Evolutionary conservation across 1,140 invertebrate genomes (phyloP), one percentile per base, ranked within the genome.

Genomic region (Drosophila bocki): DNA sequence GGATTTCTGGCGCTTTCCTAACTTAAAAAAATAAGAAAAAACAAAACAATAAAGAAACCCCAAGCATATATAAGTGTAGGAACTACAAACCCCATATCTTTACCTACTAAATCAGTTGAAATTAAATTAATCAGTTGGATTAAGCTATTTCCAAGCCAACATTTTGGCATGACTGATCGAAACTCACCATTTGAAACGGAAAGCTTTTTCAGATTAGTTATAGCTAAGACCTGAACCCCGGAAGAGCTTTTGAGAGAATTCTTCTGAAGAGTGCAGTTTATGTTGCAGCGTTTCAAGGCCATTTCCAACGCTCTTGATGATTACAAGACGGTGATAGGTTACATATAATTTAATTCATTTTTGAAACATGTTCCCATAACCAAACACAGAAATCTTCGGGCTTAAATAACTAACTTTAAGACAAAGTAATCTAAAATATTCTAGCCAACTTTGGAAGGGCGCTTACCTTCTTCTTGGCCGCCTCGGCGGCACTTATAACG

Each of bases 381-480:
- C 42, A 42, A 17, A 42, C 3, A 17, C n/a, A 4, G 8, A 17
- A 42, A 17, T 42, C 8, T 17, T 42, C 7, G 26, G 26, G 26
- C 6, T 29, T 29, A 29, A 29, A 29, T n/a, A 1, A 15, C 1
- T 13, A 19, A 35, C 7, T 19, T 19, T 8, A 19, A 53, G 7
- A 4, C 6, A 33, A 33, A 22, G 9, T 33, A n/a, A n/a, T n/a
- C n/a, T 12, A 35, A 19, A 7, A 3, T 9, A 2, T 35, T 1
- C 12, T 9, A 0, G 2, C 3, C 17, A 54, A 2, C 26, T 29
- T 17, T 6, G 26, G 3, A 7, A 0, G 2, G 11, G n/a, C 22
- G n/a, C 54, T 87, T 93, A 95, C 95, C 95, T 96, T 96, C 95
- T 96, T 96, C 94, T 95, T 96, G 51, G 94, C 93, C 35, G 94